Evolutionary conservation across 2,113 vertebrate genomes (phyloP).

Genomic region (Nycticebus coucang): DNA sequence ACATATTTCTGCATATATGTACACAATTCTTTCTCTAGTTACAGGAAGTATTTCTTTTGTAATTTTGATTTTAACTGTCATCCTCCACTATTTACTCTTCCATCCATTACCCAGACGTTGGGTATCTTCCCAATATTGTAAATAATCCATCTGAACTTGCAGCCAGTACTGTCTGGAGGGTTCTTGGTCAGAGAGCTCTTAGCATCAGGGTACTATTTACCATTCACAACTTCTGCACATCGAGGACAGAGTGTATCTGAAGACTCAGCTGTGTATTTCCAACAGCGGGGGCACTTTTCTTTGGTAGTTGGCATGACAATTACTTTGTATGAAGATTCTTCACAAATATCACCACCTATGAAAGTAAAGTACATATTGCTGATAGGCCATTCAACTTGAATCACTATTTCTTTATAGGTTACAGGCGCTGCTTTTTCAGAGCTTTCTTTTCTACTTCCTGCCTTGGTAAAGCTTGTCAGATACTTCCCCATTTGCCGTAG

Average conservation of each 20-base stretch:
- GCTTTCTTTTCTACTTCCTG: not conserved
- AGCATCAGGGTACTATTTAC: conserved; percentile 52
- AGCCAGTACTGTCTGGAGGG: not conserved
- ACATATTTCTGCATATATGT: not conserved
- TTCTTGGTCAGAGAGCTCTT: not conserved
- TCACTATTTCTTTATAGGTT: not conserved
- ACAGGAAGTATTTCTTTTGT: not conserved
- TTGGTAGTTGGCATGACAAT: conserved; percentile 87
- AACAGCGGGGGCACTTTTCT: conserved; percentile 92
- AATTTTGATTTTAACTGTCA: not conserved
- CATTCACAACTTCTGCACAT: conserved; percentile 86
- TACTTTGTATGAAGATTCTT: conserved; percentile 91
- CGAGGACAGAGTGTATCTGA: conserved; percentile 90
- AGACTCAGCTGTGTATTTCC: conserved; percentile 88
- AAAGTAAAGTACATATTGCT: conserved; percentile 20
- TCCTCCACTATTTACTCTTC: not conserved
- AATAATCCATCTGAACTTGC: too few relatives aligned
- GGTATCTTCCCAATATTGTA: not conserved
- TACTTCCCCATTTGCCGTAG: not conserved
- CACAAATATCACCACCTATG: conserved; percentile 92
- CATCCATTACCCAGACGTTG: not conserved
- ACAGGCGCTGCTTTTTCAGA: too few relatives aligned
- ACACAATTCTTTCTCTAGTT: not conserved
- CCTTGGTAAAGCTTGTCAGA: not conserved
- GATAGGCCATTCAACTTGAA: not conserved